These are phyloP conservation scores for Rhea pennata DNA, from an alignment of 2,113 vertebrate genomes.

Conservation along the genomic window DNA sequence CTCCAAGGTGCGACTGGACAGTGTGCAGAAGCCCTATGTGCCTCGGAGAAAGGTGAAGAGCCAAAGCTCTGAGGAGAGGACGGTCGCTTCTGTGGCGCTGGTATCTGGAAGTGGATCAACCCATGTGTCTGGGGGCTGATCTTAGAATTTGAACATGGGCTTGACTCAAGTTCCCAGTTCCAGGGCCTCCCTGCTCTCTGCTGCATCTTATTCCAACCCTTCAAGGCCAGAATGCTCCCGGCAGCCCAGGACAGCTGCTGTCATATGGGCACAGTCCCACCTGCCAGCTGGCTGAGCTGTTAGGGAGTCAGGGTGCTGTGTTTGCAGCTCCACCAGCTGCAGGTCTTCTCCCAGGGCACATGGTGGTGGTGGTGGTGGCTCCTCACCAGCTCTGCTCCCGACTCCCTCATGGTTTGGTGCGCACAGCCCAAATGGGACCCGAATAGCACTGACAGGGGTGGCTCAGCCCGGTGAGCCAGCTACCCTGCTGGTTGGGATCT, in stretches of 20 bases:
- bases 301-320: too few relatives aligned
- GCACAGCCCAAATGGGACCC: neutral
- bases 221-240: too few relatives aligned
- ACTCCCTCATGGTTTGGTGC: neutral
- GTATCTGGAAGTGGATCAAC: neutral
- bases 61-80: too few relatives aligned
- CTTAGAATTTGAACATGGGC: neutral
- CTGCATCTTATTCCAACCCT: neutral
- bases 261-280: too few relatives aligned
- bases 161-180: neutral
- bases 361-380: too few relatives aligned
- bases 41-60: constrained; percentile 74
- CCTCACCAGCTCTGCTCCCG: too few relatives aligned
- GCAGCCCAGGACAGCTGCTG: too few relatives aligned
- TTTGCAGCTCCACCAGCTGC: too few relatives aligned
- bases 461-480: neutral
- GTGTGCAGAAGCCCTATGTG: constrained; percentile 68
- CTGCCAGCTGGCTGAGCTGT: too few relatives aligned
- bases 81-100: fast-evolving
- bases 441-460: too few relatives aligned
- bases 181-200: neutral
- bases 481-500: neutral
- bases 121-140: neutral
- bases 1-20: constrained; percentile 72
- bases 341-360: too few relatives aligned